These are phyloP conservation scores for Sinocyclocheilus maitianheensis DNA, from an alignment of 2,113 vertebrate species.

Conservation along the genomic window DNA sequence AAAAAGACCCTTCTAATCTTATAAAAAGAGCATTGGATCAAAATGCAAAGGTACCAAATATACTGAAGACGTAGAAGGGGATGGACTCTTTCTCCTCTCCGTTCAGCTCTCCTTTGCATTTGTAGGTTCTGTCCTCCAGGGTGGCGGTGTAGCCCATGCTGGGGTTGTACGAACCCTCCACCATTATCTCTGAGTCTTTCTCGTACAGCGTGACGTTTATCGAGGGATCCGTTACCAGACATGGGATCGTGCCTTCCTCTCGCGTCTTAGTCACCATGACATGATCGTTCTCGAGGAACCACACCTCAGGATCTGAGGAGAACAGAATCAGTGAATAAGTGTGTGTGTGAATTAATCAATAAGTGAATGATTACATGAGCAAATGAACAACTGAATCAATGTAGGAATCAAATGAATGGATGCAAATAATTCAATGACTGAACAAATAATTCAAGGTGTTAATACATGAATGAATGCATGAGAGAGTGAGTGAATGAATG, in stretches of 20 bases:
- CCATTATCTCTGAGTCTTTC: conserved; percentile 71
- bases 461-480: too few species aligned
- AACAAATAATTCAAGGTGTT: too few species aligned
- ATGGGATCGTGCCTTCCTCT: conserved; percentile 83
- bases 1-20: not conserved
- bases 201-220: conserved; percentile 86
- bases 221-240: conserved; percentile 86
- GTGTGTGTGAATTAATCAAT: too few species aligned
- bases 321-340: conserved; percentile 7
- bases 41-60: conserved; percentile 76
- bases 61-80: conserved; percentile 81
- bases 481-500: too few species aligned
- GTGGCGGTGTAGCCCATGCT: conserved; percentile 83
- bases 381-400: too few species aligned
- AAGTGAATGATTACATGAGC: too few species aligned
- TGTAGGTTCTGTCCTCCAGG: conserved; percentile 86
- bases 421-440: too few species aligned
- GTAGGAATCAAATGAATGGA: too few species aligned
- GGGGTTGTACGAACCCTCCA: conserved; percentile 80
- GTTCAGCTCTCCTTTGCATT: conserved; percentile 82
- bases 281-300: conserved; percentile 79
- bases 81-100: conserved; percentile 82
- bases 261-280: conserved; percentile 83
- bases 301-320: conserved; percentile 80
- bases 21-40: not conserved